Evolutionary conservation across 2,113 vertebrate genomes (phyloP).

Genomic region (Irena cyanogastra): DNA sequence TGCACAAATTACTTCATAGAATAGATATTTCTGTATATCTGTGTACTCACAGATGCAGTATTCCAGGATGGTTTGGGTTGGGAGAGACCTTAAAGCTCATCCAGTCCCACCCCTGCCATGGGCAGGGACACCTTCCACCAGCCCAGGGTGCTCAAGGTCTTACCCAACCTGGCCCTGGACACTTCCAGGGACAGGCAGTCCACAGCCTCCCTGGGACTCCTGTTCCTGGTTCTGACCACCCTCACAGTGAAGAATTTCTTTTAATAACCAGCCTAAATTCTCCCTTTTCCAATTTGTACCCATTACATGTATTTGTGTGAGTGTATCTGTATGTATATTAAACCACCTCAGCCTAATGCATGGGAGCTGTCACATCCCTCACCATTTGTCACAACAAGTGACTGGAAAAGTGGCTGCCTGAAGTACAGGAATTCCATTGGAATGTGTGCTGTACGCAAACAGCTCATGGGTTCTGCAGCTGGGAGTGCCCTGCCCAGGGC

Average conservation of each 20-base stretch:
- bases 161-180: background rate
- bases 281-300: background rate
- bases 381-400: background rate
- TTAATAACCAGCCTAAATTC: background rate
- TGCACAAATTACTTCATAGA: background rate
- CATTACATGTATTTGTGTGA: background rate
- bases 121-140: background rate
- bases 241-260: background rate
- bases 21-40: background rate
- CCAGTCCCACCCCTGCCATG: background rate
- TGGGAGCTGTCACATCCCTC: background rate
- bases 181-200: background rate
- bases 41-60: background rate
- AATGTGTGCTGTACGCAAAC: background rate
- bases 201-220: background rate
- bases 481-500: background rate
- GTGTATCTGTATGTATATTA: background rate
- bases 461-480: background rate
- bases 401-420: background rate
- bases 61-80: background rate
- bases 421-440: rapidly evolving
- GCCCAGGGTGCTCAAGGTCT: background rate
- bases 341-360: background rate
- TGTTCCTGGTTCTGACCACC: background rate
- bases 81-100: background rate